These are phyloP conservation scores for Drosophila pruinosa DNA, from an alignment of 1,140 invertebrate species.

Conservation along the genomic window DNA sequence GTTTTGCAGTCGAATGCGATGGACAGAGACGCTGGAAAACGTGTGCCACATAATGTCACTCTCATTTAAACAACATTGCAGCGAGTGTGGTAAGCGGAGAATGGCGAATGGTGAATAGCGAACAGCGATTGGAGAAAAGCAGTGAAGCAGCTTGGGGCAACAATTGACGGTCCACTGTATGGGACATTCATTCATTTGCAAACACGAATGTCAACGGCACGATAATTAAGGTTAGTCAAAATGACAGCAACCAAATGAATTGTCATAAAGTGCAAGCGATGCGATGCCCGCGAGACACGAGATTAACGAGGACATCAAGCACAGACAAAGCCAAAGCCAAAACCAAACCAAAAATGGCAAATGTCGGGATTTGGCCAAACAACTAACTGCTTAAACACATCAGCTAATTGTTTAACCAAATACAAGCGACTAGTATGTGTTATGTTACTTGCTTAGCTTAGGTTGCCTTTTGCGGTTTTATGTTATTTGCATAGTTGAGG, in stretches of 20 bases:
- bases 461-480: constrained; percentile 18
- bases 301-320: constrained; percentile 64
- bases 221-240: constrained; percentile 78
- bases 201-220: constrained; percentile 60
- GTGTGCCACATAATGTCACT: constrained; percentile 72
- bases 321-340: constrained; percentile 2
- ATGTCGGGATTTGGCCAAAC: constrained; percentile 26
- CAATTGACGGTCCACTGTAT: constrained; percentile 7
- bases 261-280: constrained; percentile 35
- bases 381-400: constrained; percentile 14
- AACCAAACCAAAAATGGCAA: constrained; percentile 2
- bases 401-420: constrained; percentile 35
- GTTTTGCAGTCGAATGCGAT: constrained; percentile 9
- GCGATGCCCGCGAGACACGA: constrained; percentile 20
- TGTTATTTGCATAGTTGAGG: constrained; percentile 21
- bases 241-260: constrained; percentile 52
- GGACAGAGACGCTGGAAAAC: constrained; percentile 42
- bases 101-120: not conserved
- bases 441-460: constrained; percentile 11
- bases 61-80: constrained; percentile 51
- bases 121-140: not conserved
- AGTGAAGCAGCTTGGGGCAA: constrained; percentile 5
- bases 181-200: constrained; percentile 37
- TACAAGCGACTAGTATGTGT: constrained; percentile 1
- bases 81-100: not conserved